phyloP scores from a whole-genome alignment of 2,888 invertebrate species.

The Pegoplata infirma region DNA sequence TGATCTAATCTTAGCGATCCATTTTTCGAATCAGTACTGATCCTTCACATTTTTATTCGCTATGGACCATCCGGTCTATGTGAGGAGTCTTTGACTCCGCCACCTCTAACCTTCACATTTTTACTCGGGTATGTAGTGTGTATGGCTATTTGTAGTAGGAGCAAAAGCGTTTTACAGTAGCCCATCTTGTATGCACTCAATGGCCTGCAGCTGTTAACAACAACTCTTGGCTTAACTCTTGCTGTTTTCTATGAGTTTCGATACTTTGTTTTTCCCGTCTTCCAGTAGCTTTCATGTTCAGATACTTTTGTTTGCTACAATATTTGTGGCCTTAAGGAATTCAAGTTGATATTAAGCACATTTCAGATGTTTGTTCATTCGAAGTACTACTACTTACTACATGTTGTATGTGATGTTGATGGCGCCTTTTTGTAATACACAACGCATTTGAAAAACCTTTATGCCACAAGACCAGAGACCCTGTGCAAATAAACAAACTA shows the following conservation, averaged over 20 bases:
- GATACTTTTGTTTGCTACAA: conserved; percentile 22
- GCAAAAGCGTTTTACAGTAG: conserved; percentile 53
- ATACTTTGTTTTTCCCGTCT: background rate
- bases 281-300: background rate
- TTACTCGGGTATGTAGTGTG: no score
- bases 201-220: conserved; percentile 61
- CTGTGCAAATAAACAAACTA: conserved; percentile 9
- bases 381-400: conserved; percentile 5
- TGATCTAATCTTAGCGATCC: no score
- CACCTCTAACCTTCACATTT: no score
- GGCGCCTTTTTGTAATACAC: conserved; percentile 48
- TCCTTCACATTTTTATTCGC: no score
- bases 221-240: conserved; percentile 25
- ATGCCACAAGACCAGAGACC: conserved; percentile 38
- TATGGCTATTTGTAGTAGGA: conserved; percentile 20
- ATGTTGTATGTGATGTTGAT: conserved; percentile 23
- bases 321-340: conserved; percentile 59
- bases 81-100: no score
- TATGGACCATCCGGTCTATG: no score
- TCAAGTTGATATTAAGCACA: conserved; percentile 43
- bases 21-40: no score
- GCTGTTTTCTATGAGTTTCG: conserved; percentile 31
- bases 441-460: conserved; percentile 38
- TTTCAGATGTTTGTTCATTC: conserved; percentile 41
- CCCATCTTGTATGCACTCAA: conserved; percentile 38